These are phyloP conservation scores for Mionectes macconnelli DNA, from an alignment of 2,113 vertebrate genomes.

Conservation along the genomic window DNA sequence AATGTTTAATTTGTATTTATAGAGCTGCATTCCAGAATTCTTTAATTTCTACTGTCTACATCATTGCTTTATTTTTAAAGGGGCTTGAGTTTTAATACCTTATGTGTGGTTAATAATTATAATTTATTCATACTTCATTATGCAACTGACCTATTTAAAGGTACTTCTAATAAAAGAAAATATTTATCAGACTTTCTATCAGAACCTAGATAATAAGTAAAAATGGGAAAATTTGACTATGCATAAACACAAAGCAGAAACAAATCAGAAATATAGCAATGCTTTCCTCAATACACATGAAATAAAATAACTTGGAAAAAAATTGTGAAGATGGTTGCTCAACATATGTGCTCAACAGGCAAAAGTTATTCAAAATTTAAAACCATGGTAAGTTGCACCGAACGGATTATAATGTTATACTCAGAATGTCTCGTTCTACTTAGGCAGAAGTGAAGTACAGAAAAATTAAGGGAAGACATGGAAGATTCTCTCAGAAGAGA, in stretches of 20 bases:
- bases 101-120: background rate
- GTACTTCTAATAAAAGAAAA: background rate
- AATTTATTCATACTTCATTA: background rate
- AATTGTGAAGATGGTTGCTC: background rate
- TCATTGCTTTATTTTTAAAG: background rate
- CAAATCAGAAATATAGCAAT: background rate
- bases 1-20: background rate
- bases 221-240: background rate
- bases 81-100: background rate
- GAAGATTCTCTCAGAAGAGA: background rate
- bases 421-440: background rate
- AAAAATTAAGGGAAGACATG: background rate
- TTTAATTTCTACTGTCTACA: background rate
- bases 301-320: background rate
- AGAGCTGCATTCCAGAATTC: rapidly evolving
- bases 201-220: background rate
- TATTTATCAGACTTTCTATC: background rate
- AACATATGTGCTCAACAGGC: background rate
- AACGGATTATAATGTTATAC: background rate
- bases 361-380: background rate
- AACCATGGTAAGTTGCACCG: background rate
- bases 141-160: background rate
- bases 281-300: background rate
- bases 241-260: background rate
- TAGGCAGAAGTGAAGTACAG: background rate